Percentiles rank a stretch among this genome's conserved stretches.
These are phyloP conservation scores for Sciurus vulgaris DNA, from an alignment of 2,797 vertebrate species.

Conservation along the genomic window DNA sequence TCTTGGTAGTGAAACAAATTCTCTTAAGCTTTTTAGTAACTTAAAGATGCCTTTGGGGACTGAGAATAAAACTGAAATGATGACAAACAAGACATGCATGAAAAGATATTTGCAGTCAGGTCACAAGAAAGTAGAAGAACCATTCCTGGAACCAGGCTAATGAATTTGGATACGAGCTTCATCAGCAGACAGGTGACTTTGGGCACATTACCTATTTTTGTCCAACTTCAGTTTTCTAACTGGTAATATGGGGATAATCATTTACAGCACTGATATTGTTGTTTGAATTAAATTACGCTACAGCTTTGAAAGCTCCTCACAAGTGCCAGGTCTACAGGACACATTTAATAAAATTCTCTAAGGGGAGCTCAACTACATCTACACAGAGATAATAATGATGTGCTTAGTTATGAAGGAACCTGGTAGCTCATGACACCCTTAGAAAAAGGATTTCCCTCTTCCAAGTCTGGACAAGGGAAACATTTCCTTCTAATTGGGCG, in stretches of 20 bases:
- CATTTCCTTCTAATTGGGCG: conserved; percentile 32
- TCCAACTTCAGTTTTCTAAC: conserved; percentile 64
- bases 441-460: not conserved
- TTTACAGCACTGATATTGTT: conserved; percentile 45
- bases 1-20: conserved; percentile 44
- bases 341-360: conserved; percentile 61
- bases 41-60: not conserved
- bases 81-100: not conserved
- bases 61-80: conserved; percentile 53
- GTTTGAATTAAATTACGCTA: conserved; percentile 67
- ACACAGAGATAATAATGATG: not conserved
- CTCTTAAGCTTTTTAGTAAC: conserved; percentile 30
- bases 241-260: conserved; percentile 29
- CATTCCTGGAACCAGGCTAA: conserved; percentile 19
- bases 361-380: not conserved
- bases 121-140: not conserved
- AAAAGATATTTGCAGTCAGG: conserved; percentile 31
- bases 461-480: conserved; percentile 8
- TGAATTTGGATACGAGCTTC: not conserved
- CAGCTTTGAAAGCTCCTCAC: conserved; percentile 49
- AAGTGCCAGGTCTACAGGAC: not conserved
- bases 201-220: conserved; percentile 23
- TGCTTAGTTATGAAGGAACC: conserved; percentile 12
- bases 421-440: not conserved
- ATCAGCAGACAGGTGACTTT: conserved; percentile 24